phyloP scores from a whole-genome alignment of 2,888 invertebrate genomes.

The Epistrophella euchroma region DNA sequence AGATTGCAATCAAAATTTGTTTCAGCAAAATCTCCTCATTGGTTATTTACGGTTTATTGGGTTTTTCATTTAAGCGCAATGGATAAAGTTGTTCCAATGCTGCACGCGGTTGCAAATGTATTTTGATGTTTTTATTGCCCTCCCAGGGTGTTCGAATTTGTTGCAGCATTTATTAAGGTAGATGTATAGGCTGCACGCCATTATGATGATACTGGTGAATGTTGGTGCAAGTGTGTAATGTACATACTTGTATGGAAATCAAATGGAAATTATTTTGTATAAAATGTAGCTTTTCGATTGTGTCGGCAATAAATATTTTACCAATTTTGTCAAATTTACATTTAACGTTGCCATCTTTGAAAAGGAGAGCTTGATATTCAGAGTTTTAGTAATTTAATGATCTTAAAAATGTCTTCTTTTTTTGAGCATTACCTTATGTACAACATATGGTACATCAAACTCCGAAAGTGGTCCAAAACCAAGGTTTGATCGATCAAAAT shows the following conservation, averaged over 20 bases:
- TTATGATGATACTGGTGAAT: neutral
- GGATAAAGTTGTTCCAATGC: conserved; percentile 44
- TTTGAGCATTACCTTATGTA: no score
- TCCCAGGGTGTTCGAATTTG: conserved; percentile 62
- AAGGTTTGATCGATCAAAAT: no score
- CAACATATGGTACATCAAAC: no score
- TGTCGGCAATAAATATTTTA: neutral
- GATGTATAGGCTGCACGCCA: neutral
- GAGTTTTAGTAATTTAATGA: no score
- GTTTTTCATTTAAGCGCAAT: conserved; percentile 17
- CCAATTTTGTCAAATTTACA: neutral
- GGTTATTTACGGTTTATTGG: conserved; percentile 51
- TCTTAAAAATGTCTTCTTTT: no score
- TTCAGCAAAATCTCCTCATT: conserved; percentile 37
- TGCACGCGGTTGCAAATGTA: conserved; percentile 26
- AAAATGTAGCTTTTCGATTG: neutral
- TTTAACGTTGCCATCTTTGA: neutral
- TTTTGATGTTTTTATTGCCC: conserved; percentile 67
- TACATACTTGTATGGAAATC: conserved; percentile 19
- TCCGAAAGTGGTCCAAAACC: no score
- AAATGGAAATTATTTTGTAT: neutral
- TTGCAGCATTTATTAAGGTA: conserved; percentile 26
- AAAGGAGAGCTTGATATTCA: no score
- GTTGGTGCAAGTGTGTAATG: conserved; percentile 5
- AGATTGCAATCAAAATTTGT: conserved; percentile 47